These are phyloP conservation scores for Oceanites oceanicus DNA, from an alignment of 2,113 vertebrate genomes.

Conservation along the genomic window DNA sequence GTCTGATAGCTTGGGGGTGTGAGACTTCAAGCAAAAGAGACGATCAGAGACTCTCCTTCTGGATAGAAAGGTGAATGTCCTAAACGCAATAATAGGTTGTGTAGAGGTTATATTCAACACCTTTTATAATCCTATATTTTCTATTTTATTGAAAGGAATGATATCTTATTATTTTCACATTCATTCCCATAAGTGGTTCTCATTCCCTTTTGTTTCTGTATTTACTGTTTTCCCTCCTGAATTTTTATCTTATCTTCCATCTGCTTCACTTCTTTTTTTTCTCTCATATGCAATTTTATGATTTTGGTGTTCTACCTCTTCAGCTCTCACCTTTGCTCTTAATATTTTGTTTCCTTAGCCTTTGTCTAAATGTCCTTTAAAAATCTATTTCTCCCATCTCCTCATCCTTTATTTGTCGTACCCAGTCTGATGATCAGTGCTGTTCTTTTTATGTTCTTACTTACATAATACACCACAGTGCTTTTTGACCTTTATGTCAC, in stretches of 20 bases:
- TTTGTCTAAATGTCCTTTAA: neutral
- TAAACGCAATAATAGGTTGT: neutral
- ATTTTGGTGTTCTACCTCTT: neutral
- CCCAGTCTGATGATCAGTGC: neutral
- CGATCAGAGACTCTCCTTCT: neutral
- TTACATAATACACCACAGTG: neutral
- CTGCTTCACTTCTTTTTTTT: neutral
- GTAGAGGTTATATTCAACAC: neutral
- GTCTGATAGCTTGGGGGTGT: rapidly evolving
- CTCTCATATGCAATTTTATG: neutral
- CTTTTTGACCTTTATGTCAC: neutral
- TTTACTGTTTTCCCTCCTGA: neutral
- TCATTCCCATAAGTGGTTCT: rapidly evolving
- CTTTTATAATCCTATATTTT: neutral
- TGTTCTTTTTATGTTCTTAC: neutral
- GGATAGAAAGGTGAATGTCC: neutral
- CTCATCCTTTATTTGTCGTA: neutral
- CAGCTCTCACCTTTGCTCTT: neutral
- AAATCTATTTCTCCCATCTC: neutral
- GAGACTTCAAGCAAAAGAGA: neutral
- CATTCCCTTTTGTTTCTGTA: neutral
- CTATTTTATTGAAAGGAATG: neutral
- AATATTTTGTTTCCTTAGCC: neutral
- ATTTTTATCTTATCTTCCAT: neutral
- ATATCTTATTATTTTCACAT: neutral